A percentile compares a stretch with the other conserved stretches of the same genome.
Conservation (phyloP, 2,797 vertebrate species). For the Prionace glauca region DNA sequence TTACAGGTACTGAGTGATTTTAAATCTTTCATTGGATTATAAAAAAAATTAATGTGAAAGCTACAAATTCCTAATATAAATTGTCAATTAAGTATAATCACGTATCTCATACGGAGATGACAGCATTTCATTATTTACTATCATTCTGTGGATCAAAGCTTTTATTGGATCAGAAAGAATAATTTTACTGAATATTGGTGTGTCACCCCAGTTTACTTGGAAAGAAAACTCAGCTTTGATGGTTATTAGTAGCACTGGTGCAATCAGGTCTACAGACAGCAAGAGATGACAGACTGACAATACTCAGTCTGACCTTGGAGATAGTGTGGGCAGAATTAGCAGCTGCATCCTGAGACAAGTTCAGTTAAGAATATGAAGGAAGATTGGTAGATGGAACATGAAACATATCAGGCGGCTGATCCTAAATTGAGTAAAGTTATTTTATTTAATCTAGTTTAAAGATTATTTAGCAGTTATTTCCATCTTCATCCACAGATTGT, state of each 20-base stretch:
- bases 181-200: not conserved
- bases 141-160: not conserved
- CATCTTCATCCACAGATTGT: not conserved
- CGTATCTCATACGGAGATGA: not conserved
- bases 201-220: not conserved
- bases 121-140: not conserved
- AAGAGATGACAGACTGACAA: not conserved
- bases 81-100: not conserved
- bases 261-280: not conserved
- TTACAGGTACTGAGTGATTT: not conserved
- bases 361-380: not conserved
- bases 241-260: not conserved
- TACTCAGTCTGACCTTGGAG: not conserved
- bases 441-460: not conserved
- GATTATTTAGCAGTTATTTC: not conserved
- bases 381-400: not conserved
- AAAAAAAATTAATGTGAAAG: not conserved
- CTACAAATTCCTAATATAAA: not conserved
- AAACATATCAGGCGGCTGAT: not conserved
- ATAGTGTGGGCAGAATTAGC: not conserved
- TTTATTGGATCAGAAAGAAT: conserved; percentile 3
- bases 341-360: not conserved
- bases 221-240: not conserved
- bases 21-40: not conserved
- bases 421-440: not conserved